Evolutionary conservation across 2,797 vertebrate genomes (phyloP), one percentile per base, ranked within the genome.

Genomic region (Aldrovandia affinis): DNA sequence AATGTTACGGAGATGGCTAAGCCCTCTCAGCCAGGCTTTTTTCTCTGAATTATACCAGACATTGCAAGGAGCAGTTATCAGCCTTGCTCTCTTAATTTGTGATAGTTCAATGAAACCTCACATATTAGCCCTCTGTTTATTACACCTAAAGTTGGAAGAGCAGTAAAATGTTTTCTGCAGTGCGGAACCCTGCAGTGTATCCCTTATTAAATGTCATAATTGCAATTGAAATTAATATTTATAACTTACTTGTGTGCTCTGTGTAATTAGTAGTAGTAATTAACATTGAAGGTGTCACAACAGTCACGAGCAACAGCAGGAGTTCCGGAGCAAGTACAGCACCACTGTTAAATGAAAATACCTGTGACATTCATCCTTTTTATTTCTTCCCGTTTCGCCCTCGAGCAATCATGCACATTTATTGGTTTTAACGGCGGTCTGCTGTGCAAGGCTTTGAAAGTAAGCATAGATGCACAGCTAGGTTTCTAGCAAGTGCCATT

Each of bases 201-300:
- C 54, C 65, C 77, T 70, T 85, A 85, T 86, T 88, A 86, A 88
- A 87, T 86, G 52, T 61, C 57, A 81, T 86, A 83, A 88, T 84
- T 85, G 70, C 73, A 86, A 83, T 73, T 86, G 65, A 82, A 22
- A 78, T 57, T 85, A 44, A 83, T 88, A 78, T 86, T 83, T 83
- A 80, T 78, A 81, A 3, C 86, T 10, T 78, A 22, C 83, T 78
- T 80, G 70, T 83, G 80, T 81, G 33, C 59, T 79, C 52, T 70
- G 8, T 78, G 80, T 75, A 42, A 47, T 77, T 20, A 7, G n/a
- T n/a, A 47, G 73, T 12, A 9, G 25, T 47, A 47, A 77, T 47
- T 77, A 77, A 77, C 42, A 77, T 47, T 44, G 42, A 47, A 44
- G 39, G 42, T 39, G 36, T 42, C 15, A 47, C 7, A 39, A 47